Conservation (phyloP, 2,888 invertebrate genomes). For the Scaptomyza reducta region DNA sequence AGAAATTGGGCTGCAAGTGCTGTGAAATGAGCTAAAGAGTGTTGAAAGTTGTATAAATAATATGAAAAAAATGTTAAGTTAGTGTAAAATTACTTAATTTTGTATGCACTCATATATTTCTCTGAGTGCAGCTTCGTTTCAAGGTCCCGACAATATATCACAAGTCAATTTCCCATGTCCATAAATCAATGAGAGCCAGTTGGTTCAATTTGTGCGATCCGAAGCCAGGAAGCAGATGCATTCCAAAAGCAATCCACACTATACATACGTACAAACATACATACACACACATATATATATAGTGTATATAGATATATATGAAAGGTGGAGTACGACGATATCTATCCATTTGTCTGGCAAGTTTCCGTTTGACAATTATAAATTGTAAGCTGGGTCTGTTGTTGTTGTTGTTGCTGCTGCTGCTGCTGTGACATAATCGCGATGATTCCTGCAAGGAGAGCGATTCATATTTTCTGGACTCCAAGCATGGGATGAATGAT, state of each 20-base stretch:
- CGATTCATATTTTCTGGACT: constrained; percentile 53
- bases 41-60: no score
- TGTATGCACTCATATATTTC: constrained; percentile 4
- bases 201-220: constrained; percentile 52
- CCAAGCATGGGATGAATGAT: constrained; percentile 67
- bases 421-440: constrained; percentile 74
- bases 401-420: constrained; percentile 24
- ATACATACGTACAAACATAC: neutral
- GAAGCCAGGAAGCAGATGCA: constrained; percentile 42
- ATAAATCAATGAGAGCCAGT: constrained; percentile 64
- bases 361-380: constrained; percentile 74
- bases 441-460: constrained; percentile 59
- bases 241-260: constrained; percentile 19
- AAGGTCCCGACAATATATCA: constrained; percentile 73
- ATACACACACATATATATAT: neutral
- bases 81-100: neutral
- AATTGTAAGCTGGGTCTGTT: constrained; percentile 62
- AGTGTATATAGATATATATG: neutral
- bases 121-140: constrained; percentile 43
- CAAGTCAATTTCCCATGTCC: constrained; percentile 72
- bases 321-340: constrained; percentile 20
- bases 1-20: constrained; percentile 6
- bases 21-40: neutral
- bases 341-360: constrained; percentile 72
- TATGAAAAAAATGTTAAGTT: no score